Base-by-base conservation (phyloP, 2,888 invertebrate genomes). In the Quadroppia sp. region DNA sequence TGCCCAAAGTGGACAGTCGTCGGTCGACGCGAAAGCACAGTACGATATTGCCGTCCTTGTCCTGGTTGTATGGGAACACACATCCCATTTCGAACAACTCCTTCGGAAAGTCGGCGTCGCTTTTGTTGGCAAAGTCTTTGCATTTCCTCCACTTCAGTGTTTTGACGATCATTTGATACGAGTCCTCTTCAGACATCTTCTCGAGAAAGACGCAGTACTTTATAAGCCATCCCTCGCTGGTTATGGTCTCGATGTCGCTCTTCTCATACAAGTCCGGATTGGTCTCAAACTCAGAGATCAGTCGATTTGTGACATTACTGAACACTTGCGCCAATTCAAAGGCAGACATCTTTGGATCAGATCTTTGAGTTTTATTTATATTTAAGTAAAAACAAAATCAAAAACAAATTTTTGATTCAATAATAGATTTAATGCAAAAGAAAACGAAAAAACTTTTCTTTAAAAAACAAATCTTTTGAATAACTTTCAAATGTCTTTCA, bases 191-290 rank as follows among this genome's bases (percentile, higher is more conserved):
- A 9, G 30, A 13, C 61, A 61, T 61, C 25, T 61, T 61, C 25
- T 61, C 32, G 15, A 61, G 32, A 32, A 61, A 61, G 28, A 61
- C 32, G 20, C 32, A 61, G 32, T 61, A 32, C n/a, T 61, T 61
- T 13, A 61, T 61, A 61, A 61, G 61, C 61, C 61, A 61, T 28
- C 61, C 61, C 61, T 61, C 61, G 32, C 61, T 61, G 13, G 61
- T 61, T 30, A 61, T 61, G 15, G 30, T 30, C 11, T 61, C 61
- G 17, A 30, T 61, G 17, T 61, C 61, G 2, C 6, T 13, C 6
- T 28, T 28, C 32, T 61, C 61, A 61, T 61, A 61, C 17, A 61
- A 17, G 2, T 61, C 30, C 15, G 61, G 61, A 32, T 61, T 4
- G 6, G 17, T 6, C 6, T 61, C 61, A 17, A 61, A 61, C 17